A percentile compares a stretch with the other conserved stretches of the same genome.
These are phyloP conservation scores for Simalia tracyae DNA, from an alignment of 2,797 vertebrate species.

Conservation along the genomic window DNA sequence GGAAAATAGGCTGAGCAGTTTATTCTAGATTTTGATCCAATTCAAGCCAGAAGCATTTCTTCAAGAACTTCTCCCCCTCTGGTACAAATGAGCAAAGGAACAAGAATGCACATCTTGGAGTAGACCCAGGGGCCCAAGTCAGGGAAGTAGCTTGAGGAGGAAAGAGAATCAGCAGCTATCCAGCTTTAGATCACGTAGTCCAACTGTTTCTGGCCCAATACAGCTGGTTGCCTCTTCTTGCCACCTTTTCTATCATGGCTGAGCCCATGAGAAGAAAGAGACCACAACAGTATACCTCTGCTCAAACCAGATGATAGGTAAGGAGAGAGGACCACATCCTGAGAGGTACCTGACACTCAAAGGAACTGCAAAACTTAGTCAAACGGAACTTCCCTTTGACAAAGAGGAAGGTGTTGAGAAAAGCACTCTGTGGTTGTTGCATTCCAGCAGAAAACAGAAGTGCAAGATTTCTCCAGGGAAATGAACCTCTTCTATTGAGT, in stretches of 20 bases:
- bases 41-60: background rate
- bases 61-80: background rate
- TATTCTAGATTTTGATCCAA: no score
- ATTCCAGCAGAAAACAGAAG: constrained; percentile 19
- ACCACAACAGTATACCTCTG: no score
- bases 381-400: background rate
- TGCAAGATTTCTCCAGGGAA: constrained; percentile 29
- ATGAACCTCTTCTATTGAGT: background rate
- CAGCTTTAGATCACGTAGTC: background rate
- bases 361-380: background rate
- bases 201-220: background rate
- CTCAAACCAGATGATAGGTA: background rate
- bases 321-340: background rate
- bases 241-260: background rate
- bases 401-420: background rate
- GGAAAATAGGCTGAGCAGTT: background rate
- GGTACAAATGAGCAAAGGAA: background rate
- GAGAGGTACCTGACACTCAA: background rate
- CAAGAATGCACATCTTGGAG: background rate
- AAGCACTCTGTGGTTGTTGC: background rate
- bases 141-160: no score
- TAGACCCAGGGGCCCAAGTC: background rate
- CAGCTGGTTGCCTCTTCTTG: background rate
- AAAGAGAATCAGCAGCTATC: background rate
- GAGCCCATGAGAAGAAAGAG: background rate